Base-by-base conservation (phyloP, 2,888 invertebrate genomes). In the Orthosia incerta region DNA sequence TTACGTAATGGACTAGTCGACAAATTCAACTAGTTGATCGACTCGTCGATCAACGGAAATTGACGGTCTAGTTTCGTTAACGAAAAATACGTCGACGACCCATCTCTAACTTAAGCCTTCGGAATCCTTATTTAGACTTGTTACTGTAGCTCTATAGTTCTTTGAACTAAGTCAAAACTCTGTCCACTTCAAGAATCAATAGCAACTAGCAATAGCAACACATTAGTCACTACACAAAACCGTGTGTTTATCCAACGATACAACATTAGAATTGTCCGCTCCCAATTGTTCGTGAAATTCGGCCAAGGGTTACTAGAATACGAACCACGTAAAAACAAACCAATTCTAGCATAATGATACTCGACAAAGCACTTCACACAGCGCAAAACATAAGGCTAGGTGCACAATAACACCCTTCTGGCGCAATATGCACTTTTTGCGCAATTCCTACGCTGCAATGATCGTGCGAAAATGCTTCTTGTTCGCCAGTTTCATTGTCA, bases 401-500 rank as follows among this genome's bases (percentile, higher is more conserved):
- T 84, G 82, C 83, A 83, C 86, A 90, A 91, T 90, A 90, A 91
- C 82, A 91, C 93, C 92, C 93, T 93, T 93, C 83, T 91, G 90
- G 84, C 89, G 93, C 92, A 93, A 93, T 86, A 87, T 90, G 89
- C 90, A 89, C 84, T 90, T 91, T 93, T 90, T 91, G 79, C 90
- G 93, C 91, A 94, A 94, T 79, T 83, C 79, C 74, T 83, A 86
- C 86, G 80, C 72, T 90, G 92, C 94, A 94, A 91, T 88, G 88
- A 62, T 87, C 94, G 94, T 94, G 95, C 88, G 95, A 95, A 94
- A 90, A 80, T 84, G 73, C 89, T 93, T 94, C 93, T 94, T 94
- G 89, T 92, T 89, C 84, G 74, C 83, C 68, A 80, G 89, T 91
- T 94, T 94, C 95, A 95, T 95, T 95, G 95, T 95, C 94, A 92